Conservation (phyloP, 2,888 invertebrate species). For the Sialis fuliginosa region DNA sequence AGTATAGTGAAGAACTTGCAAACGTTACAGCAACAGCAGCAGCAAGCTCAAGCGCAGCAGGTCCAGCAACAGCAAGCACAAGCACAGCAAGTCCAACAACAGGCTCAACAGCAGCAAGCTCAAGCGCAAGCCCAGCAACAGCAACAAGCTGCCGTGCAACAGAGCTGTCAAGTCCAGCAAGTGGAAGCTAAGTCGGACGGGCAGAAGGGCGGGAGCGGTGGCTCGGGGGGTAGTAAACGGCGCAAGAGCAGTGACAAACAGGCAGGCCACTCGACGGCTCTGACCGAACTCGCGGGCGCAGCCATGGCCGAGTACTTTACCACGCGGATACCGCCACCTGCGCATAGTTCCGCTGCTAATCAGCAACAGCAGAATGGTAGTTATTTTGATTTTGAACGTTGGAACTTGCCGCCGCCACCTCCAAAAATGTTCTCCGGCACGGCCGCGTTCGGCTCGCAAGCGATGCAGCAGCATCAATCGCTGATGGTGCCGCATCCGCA, state of each 20-base stretch:
- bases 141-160: slow-evolving; percentile 17
- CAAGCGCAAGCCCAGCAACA: slow-evolving; percentile 12
- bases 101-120: slow-evolving; percentile 20
- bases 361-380: slow-evolving; percentile 36
- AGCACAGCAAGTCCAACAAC: slow-evolving; percentile 14
- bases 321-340: slow-evolving; percentile 48
- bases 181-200: slow-evolving; percentile 15
- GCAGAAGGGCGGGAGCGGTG: slow-evolving; percentile 22
- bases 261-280: slow-evolving; percentile 23
- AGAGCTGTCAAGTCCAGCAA: slow-evolving; percentile 12
- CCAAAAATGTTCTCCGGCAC: slow-evolving; percentile 49
- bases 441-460: slow-evolving; percentile 38
- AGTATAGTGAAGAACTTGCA: slow-evolving; percentile 56
- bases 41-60: slow-evolving; percentile 24
- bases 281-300: slow-evolving; percentile 35
- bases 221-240: slow-evolving; percentile 17
- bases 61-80: slow-evolving; percentile 2
- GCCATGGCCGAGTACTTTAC: slow-evolving; percentile 28
- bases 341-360: slow-evolving; percentile 26
- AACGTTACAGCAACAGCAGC: slow-evolving; percentile 29
- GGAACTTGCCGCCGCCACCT: slow-evolving; percentile 55
- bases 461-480: slow-evolving; percentile 41
- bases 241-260: slow-evolving; percentile 44
- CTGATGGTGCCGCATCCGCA: slow-evolving; percentile 38
- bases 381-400: slow-evolving; percentile 65